These are phyloP conservation scores for Erebia palarica DNA, from an alignment of 2,888 invertebrate species.

Conservation along the genomic window DNA sequence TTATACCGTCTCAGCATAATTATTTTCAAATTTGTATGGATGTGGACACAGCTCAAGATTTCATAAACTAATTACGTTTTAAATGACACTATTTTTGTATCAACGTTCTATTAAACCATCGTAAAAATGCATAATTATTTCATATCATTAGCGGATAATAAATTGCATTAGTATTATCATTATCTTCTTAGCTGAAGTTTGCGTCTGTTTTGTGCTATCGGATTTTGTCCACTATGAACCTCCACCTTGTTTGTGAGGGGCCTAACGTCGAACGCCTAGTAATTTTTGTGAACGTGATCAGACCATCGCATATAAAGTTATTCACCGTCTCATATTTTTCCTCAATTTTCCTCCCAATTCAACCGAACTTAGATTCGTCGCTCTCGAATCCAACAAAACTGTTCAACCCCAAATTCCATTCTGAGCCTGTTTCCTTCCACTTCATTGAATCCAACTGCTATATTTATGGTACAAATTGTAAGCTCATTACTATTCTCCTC, in stretches of 20 bases:
- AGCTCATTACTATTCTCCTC: not conserved
- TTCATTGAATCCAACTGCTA: not conserved
- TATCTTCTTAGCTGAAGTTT: constrained; percentile 8
- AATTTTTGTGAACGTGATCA: not conserved
- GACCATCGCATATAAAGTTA: not conserved
- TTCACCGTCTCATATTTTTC: not conserved
- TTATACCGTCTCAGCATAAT: too few species aligned
- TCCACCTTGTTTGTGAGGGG: not conserved
- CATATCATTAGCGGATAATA: not conserved
- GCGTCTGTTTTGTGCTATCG: not conserved
- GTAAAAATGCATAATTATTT: not conserved
- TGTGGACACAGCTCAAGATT: too few species aligned
- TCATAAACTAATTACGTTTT: not conserved
- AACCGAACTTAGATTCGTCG: not conserved
- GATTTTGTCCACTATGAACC: not conserved
- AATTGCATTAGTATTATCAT: constrained; percentile 13
- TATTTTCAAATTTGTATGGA: too few species aligned
- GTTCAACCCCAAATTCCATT: not conserved
- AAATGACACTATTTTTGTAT: not conserved
- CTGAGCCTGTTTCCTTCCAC: not conserved
- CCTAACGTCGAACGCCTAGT: not conserved
- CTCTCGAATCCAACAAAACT: too few species aligned
- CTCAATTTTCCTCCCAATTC: not conserved
- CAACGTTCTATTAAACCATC: not conserved
- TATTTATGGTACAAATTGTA: not conserved